These are phyloP conservation scores for Synergus umbraculus DNA, from an alignment of 2,888 invertebrate species.

Conservation along the genomic window DNA sequence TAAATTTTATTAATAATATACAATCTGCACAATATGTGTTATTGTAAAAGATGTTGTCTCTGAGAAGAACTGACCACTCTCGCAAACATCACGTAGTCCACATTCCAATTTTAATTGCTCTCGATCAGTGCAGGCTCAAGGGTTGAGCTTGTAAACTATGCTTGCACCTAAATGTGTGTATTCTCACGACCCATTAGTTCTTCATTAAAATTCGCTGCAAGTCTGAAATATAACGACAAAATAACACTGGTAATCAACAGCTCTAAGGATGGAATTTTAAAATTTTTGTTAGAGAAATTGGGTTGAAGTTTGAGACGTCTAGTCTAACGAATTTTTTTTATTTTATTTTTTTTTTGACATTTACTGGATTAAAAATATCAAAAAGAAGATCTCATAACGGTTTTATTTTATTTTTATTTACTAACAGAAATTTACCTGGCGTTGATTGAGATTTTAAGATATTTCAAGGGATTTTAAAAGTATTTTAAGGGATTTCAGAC, in stretches of 20 bases:
- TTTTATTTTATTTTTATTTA: too few species aligned
- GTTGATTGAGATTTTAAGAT: too few species aligned
- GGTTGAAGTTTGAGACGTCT: too few species aligned
- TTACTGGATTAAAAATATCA: too few species aligned
- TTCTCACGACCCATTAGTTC: constrained; percentile 18
- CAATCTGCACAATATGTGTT: not conserved
- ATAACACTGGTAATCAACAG: not conserved
- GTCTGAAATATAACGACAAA: not conserved
- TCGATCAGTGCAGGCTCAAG: constrained; percentile 1
- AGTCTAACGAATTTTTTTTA: too few species aligned
- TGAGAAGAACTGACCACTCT: not conserved
- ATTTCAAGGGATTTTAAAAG: too few species aligned
- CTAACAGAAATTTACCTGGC: too few species aligned
- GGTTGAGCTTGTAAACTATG: constrained; percentile 10
- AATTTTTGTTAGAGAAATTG: not conserved
- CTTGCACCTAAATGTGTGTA: constrained; percentile 3
- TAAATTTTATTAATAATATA: not conserved
- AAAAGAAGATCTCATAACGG: too few species aligned
- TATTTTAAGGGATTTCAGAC: too few species aligned
- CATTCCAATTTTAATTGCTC: constrained; percentile 1
- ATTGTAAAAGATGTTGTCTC: not conserved
- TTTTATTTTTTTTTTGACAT: too few species aligned
- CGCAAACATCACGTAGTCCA: not conserved
- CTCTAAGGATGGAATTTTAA: not conserved
- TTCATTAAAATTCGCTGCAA: constrained; percentile 12